phyloP scores from a whole-genome alignment of 2,888 invertebrate genomes.

The Meliscaeva auricollis region DNA sequence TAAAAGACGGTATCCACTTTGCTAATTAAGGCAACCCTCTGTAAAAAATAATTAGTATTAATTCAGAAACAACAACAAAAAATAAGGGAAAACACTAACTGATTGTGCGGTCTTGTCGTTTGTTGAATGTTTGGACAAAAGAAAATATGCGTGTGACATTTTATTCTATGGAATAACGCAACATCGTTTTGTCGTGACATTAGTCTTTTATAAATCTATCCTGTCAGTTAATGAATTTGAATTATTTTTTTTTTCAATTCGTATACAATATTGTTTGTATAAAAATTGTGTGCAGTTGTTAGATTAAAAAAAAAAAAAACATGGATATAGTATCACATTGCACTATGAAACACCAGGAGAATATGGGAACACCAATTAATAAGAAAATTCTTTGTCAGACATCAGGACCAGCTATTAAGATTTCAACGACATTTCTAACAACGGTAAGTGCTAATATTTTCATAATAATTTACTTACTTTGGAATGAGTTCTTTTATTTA shows the following conservation, averaged over 20 bases:
- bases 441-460: conserved; percentile 55
- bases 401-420: conserved; percentile 71
- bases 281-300: not conserved
- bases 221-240: conserved; percentile 2
- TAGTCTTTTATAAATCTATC: conserved; percentile 16
- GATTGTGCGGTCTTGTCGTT: not conserved
- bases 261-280: not conserved
- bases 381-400: conserved; percentile 72
- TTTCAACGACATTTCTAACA: conserved; percentile 67
- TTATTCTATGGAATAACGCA: not conserved
- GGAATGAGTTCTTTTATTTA: not conserved
- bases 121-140: conserved; percentile 8
- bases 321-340: conserved; percentile 75
- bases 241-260: not conserved
- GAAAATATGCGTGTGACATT: conserved; percentile 44
- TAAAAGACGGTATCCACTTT: conserved; percentile 44
- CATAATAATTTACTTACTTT: not conserved
- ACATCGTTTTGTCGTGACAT: conserved; percentile 7
- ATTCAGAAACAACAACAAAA: not conserved
- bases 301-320: conserved; percentile 22
- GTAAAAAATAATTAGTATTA: conserved; percentile 51
- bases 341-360: conserved; percentile 67
- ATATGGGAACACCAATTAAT: conserved; percentile 69
- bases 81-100: not conserved
- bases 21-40: conserved; percentile 41